Conservation (phyloP, 2,113 vertebrate genomes). For the Neolamprologus toae region DNA sequence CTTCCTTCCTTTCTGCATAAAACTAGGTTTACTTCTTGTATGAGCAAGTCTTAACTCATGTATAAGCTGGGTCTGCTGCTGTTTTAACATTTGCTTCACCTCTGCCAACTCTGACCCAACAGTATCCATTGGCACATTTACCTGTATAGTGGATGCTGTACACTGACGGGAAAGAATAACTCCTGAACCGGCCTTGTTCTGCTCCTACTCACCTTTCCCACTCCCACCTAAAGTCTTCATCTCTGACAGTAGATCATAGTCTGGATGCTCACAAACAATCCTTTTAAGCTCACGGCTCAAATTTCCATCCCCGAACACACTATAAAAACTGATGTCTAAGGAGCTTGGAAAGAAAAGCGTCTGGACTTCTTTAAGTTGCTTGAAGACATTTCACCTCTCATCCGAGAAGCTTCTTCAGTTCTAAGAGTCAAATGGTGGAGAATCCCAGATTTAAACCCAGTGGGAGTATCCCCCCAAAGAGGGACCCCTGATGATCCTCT, state of each 20-base stretch:
- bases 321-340: neutral
- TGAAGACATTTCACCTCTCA: neutral
- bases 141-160: neutral
- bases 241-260: neutral
- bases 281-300: rapidly evolving
- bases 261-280: neutral
- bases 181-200: neutral
- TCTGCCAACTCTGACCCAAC: neutral
- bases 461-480: rapidly evolving
- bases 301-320: neutral
- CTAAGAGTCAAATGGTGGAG: neutral
- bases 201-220: rapidly evolving
- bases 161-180: rapidly evolving
- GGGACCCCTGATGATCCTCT: neutral
- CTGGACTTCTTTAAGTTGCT: neutral
- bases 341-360: rapidly evolving
- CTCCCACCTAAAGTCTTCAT: neutral
- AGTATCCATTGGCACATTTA: neutral
- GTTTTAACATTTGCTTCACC: neutral
- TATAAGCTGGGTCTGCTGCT: neutral
- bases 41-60: rapidly evolving
- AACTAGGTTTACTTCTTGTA: neutral
- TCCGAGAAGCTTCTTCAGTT: neutral
- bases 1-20: neutral
- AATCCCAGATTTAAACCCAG: neutral